phyloP scores from a whole-genome alignment of 1,140 invertebrate genomes.

The Teleogryllus occipitalis region DNA sequence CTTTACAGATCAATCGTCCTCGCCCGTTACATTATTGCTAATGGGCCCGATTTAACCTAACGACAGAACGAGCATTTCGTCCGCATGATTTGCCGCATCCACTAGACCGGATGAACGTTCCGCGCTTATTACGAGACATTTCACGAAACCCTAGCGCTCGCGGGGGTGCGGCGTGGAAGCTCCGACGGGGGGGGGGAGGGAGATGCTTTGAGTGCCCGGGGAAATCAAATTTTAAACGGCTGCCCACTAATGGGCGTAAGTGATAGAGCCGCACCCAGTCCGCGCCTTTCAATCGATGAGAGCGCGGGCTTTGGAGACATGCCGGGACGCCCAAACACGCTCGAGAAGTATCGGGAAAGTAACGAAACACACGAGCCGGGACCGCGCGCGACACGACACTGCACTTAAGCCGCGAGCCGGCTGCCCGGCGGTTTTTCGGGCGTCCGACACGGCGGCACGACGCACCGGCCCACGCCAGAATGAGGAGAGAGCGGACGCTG shows the following conservation, averaged over 20 bases:
- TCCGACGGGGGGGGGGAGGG: too few relatives aligned
- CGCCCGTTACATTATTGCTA: background rate
- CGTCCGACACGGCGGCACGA: too few relatives aligned
- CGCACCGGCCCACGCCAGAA: too few relatives aligned
- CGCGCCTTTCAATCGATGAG: background rate
- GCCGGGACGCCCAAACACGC: too few relatives aligned
- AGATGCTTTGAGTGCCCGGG: background rate
- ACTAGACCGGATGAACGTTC: background rate
- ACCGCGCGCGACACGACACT: too few relatives aligned
- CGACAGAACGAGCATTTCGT: background rate
- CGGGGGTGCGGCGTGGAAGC: too few relatives aligned
- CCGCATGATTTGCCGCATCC: background rate
- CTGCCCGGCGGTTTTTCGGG: too few relatives aligned
- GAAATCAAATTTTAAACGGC: background rate
- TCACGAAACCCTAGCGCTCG: background rate
- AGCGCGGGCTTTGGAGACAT: too few relatives aligned
- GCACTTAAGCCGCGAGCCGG: too few relatives aligned
- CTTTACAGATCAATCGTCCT: background rate
- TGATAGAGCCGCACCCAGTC: background rate
- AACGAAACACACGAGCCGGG: too few relatives aligned
- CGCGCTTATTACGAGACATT: background rate
- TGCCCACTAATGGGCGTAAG: background rate
- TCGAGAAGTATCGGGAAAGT: too few relatives aligned
- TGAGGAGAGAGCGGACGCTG: too few relatives aligned
- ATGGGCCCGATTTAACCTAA: background rate